Evolutionary conservation across 2,797 vertebrate species (phyloP).

Genomic region (Intellagama lesueurii): DNA sequence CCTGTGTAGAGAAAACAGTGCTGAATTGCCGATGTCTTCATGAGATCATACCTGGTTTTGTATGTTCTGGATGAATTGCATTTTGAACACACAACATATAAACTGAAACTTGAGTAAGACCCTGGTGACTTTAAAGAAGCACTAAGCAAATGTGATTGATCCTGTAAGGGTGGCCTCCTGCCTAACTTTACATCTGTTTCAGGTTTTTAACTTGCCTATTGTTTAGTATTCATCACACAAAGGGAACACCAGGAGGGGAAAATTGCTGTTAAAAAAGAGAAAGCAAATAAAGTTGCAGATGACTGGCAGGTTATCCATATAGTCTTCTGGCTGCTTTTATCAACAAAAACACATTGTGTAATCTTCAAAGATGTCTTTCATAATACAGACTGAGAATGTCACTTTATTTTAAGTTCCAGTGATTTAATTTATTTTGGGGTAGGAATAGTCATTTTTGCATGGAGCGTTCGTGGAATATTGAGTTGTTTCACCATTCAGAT

Average conservation of each 20-base stretch:
- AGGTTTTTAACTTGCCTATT: neutral
- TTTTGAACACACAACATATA: neutral
- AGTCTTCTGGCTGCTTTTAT: neutral
- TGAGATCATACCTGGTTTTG: neutral
- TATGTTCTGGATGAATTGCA: slow-evolving; percentile 2
- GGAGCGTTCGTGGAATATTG: neutral
- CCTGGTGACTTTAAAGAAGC: neutral
- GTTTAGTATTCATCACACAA: neutral
- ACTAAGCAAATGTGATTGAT: neutral
- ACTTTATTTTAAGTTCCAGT: neutral
- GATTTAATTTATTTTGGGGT: neutral
- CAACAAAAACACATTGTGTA: neutral
- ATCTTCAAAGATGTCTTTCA: neutral
- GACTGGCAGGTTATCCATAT: neutral
- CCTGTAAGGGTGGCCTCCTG: neutral
- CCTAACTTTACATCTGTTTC: slow-evolving; percentile 1
- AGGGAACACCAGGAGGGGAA: neutral
- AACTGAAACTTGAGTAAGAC: slow-evolving; percentile 5
- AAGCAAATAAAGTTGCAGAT: slow-evolving; percentile 8
- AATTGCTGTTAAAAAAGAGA: neutral
- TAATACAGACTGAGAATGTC: neutral
- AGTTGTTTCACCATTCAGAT: neutral
- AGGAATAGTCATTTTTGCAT: neutral
- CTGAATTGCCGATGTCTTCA: neutral
- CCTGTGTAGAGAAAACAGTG: neutral